A percentile compares a stretch with the other conserved stretches of the same genome.
Evolutionary conservation across 2,797 vertebrate species (phyloP).

Genomic region (Anniella stebbinsi): DNA sequence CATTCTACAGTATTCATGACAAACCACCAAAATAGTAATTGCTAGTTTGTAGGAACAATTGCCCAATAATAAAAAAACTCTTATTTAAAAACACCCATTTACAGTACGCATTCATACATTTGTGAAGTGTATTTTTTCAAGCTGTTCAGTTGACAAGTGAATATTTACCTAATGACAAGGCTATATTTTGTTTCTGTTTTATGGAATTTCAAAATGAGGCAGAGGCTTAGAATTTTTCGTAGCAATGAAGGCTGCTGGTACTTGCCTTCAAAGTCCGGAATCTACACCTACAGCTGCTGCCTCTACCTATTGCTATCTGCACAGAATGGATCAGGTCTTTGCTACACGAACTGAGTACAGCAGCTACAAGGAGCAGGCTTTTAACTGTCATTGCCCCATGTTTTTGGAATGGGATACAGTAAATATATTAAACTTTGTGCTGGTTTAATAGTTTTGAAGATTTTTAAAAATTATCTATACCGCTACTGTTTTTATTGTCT

Average conservation of each 20-base stretch:
- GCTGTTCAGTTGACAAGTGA: neutral
- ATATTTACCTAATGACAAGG: neutral
- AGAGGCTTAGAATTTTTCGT: neutral
- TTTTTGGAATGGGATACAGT: neutral
- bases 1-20: conserved; percentile 49
- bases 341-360: neutral
- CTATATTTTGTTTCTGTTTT: neutral
- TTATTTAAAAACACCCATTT: accelerated
- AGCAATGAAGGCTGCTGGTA: neutral
- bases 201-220: neutral
- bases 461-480: neutral
- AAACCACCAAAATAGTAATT: conserved; percentile 35
- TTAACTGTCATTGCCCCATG: neutral
- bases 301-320: neutral
- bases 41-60: conserved; percentile 47
- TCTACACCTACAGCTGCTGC: neutral
- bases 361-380: too few relatives aligned
- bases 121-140: neutral
- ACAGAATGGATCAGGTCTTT: neutral
- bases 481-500: neutral
- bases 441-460: neutral
- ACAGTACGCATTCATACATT: neutral
- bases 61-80: conserved; percentile 7
- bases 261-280: neutral
- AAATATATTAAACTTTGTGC: neutral